These are phyloP conservation scores for Silurus asotus DNA, from an alignment of 2,113 vertebrate genomes.

Conservation along the genomic window DNA sequence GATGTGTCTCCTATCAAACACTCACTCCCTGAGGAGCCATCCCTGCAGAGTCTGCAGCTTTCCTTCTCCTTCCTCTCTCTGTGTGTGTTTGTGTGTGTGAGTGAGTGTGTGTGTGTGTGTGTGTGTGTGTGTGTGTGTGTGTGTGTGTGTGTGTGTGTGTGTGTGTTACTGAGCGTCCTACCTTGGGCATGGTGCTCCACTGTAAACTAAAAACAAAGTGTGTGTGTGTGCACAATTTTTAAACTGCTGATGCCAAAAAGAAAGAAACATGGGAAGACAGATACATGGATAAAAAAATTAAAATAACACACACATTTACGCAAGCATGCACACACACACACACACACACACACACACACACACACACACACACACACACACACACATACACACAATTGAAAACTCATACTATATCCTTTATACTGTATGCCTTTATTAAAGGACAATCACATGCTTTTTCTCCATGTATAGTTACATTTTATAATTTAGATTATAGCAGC, in stretches of 20 bases:
- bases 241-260: constrained; percentile 25
- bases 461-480: neutral
- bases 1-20: constrained; percentile 33
- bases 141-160: constrained; percentile 56
- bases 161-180: constrained; percentile 47
- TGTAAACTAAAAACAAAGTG: constrained; percentile 18
- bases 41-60: constrained; percentile 16
- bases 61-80: neutral
- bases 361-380: neutral
- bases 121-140: neutral
- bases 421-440: neutral
- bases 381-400: neutral
- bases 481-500: neutral
- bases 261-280: neutral
- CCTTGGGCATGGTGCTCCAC: neutral
- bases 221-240: constrained; percentile 8
- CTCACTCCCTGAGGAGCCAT: constrained; percentile 10
- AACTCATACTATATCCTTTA: too few relatives aligned
- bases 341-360: neutral
- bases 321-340: neutral
- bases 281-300: neutral
- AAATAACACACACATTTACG: neutral
- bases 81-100: neutral
- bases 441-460: neutral
- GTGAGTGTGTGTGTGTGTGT: neutral